Conservation (phyloP, 2,888 invertebrate species). For the Zaprionus bogoriensis region DNA sequence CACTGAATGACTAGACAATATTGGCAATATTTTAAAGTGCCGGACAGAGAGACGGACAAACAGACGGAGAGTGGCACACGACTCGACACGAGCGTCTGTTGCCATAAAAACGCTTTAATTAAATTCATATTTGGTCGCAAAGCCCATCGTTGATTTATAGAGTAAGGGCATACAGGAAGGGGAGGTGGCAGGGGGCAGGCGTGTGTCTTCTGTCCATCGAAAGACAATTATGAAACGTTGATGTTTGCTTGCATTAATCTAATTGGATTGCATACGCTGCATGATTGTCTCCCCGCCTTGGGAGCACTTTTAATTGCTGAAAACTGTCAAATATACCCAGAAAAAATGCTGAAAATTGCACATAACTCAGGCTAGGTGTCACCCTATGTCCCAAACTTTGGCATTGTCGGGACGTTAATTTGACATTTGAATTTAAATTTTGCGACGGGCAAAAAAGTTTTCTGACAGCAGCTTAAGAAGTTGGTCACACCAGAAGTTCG, state of each 20-base stretch:
- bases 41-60: background rate
- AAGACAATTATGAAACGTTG: conserved; percentile 59
- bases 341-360: conserved; percentile 2
- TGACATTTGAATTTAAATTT: conserved; percentile 60
- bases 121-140: conserved; percentile 76
- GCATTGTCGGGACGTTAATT: conserved; percentile 57
- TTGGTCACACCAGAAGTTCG: conserved; percentile 16
- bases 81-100: conserved; percentile 53
- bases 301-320: conserved; percentile 20
- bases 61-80: conserved; percentile 51
- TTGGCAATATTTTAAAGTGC: conserved; percentile 79
- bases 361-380: conserved; percentile 36
- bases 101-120: conserved; percentile 79
- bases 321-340: background rate
- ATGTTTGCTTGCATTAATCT: conserved; percentile 64
- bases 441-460: conserved; percentile 35
- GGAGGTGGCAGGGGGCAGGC: conserved; percentile 8
- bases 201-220: conserved; percentile 29
- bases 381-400: conserved; percentile 39
- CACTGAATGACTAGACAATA: conserved; percentile 66
- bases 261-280: conserved; percentile 53
- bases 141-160: conserved; percentile 61
- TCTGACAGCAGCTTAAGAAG: conserved; percentile 38
- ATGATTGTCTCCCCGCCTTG: background rate
- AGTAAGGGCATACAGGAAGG: background rate